A percentile compares a stretch with the other conserved stretches of the same genome.
Evolutionary conservation across 2,888 invertebrate species (phyloP).

Genomic region (Leucophenga montana): DNA sequence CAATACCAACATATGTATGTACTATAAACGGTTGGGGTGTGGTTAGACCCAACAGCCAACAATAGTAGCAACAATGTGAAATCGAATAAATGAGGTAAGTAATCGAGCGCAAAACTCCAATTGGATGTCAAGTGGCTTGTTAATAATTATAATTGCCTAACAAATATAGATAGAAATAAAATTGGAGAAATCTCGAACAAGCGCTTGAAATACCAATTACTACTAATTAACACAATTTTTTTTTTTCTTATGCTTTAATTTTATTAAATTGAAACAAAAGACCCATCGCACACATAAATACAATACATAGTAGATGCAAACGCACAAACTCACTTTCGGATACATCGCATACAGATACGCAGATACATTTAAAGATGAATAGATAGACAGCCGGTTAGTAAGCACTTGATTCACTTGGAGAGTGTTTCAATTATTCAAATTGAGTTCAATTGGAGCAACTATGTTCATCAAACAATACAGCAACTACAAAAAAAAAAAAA

Average conservation of each 20-base stretch:
- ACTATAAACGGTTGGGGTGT: background rate
- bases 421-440: conserved; percentile 43
- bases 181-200: conserved; percentile 39
- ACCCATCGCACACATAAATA: too few species aligned
- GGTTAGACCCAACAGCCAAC: background rate
- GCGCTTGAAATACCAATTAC: conserved; percentile 31
- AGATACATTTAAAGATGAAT: too few species aligned
- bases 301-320: too few species aligned
- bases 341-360: too few species aligned
- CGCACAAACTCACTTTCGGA: too few species aligned
- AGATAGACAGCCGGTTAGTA: too few species aligned
- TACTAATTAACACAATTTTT: conserved; percentile 48
- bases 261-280: too few species aligned
- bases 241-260: background rate
- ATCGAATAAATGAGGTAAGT: background rate
- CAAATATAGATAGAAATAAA: conserved; percentile 11
- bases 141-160: conserved; percentile 47
- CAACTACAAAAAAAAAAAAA: background rate
- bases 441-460: conserved; percentile 60
- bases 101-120: background rate
- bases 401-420: conserved; percentile 12
- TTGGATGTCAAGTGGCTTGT: conserved; percentile 60
- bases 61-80: background rate
- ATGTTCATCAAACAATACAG: conserved; percentile 40
- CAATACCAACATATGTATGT: background rate